Percentiles rank a stretch among this genome's conserved stretches.
phyloP scores from a whole-genome alignment of 2,888 invertebrate species.

The Sylvicola fuscatus region DNA sequence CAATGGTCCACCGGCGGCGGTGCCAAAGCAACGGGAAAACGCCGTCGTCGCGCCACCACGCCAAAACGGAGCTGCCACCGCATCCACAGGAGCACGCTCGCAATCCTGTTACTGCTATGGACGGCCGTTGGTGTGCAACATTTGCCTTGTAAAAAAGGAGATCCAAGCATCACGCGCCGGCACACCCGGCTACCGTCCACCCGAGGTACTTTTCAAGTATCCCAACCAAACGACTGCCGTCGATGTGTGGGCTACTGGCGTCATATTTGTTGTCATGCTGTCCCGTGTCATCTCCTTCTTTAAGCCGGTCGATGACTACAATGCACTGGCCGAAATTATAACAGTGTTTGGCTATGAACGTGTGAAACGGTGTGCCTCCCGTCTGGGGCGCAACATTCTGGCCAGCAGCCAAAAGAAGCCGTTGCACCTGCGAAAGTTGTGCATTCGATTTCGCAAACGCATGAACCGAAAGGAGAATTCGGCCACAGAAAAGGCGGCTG shows the following conservation, averaged over 20 bases:
- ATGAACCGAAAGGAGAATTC: slow-evolving; percentile 6
- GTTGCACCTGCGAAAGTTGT: slow-evolving; percentile 27
- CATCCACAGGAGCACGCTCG: too few species aligned
- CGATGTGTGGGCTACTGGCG: slow-evolving; percentile 77
- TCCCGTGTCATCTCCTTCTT: slow-evolving; percentile 70
- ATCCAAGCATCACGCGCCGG: slow-evolving; percentile 65
- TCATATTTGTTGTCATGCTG: slow-evolving; percentile 31
- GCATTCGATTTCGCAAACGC: slow-evolving; percentile 24
- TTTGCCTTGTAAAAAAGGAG: slow-evolving; percentile 40
- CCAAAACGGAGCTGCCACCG: too few species aligned
- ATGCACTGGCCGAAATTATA: slow-evolving; percentile 64
- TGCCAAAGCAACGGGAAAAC: too few species aligned
- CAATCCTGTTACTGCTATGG: slow-evolving; percentile 41
- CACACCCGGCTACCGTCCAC: slow-evolving; percentile 76
- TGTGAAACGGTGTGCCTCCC: slow-evolving; percentile 42
- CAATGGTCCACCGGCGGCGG: too few species aligned
- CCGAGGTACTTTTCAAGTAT: slow-evolving; percentile 64
- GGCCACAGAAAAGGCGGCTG: slow-evolving; percentile 3
- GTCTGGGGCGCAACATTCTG: slow-evolving; percentile 35
- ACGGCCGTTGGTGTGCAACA: slow-evolving; percentile 42
- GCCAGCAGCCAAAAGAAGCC: slow-evolving; percentile 29
- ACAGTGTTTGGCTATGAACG: slow-evolving; percentile 53
- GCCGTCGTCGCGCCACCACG: too few species aligned
- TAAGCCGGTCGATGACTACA: slow-evolving; percentile 55
- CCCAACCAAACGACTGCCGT: slow-evolving; percentile 65